Evolutionary conservation across 35 echinoderm and acorn worm species (phyloP).

Genomic region (Stichopus chloronotus): DNA sequence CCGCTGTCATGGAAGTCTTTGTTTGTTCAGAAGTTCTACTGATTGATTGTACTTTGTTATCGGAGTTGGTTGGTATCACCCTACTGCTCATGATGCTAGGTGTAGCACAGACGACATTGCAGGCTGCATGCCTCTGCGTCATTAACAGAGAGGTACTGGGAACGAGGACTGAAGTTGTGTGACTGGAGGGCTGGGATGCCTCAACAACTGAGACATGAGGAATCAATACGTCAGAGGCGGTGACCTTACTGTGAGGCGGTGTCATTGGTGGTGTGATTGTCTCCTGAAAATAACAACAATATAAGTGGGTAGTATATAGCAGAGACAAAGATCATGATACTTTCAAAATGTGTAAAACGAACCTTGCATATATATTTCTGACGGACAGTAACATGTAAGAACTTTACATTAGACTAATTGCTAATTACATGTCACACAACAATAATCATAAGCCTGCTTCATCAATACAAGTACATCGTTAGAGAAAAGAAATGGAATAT

Average conservation of each 20-base stretch:
- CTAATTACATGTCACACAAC: too few relatives aligned
- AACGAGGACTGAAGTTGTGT: slow-evolving; percentile 64
- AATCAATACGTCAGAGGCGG: slow-evolving; percentile 1
- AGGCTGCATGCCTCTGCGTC: slow-evolving; percentile 65
- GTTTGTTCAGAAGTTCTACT: background rate
- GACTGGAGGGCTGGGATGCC: slow-evolving; percentile 60
- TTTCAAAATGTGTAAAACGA: too few relatives aligned
- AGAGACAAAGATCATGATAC: too few relatives aligned
- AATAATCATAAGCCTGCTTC: too few relatives aligned
- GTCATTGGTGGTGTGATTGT: slow-evolving; percentile 83
- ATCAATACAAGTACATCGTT: too few relatives aligned
- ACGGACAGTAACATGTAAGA: too few relatives aligned
- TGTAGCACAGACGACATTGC: slow-evolving; percentile 84
- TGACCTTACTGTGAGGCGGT: slow-evolving; percentile 67
- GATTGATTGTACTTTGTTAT: background rate
- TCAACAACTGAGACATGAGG: background rate
- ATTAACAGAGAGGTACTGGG: slow-evolving; percentile 64
- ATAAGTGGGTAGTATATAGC: too few relatives aligned
- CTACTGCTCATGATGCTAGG: slow-evolving; percentile 88
- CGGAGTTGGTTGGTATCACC: slow-evolving; percentile 55
- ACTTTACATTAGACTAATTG: too few relatives aligned
- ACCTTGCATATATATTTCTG: too few relatives aligned
- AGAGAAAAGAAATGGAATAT: too few relatives aligned
- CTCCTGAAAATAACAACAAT: background rate
- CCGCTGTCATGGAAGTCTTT: background rate